Base-by-base conservation (phyloP, 1,140 invertebrate genomes). In the Drosophila sturtevanti region DNA sequence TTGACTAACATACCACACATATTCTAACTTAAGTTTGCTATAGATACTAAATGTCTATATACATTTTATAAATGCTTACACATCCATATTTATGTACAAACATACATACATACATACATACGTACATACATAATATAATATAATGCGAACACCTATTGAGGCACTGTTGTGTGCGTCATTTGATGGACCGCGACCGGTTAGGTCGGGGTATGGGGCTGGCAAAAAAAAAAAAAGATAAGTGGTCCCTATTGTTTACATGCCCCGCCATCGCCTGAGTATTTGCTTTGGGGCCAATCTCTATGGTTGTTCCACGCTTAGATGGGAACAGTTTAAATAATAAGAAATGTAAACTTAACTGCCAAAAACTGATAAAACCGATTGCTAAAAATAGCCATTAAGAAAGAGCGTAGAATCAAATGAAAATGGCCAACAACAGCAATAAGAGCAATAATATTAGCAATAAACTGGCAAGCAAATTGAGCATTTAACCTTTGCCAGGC, bases 401-500 rank as follows among this genome's bases (percentile, higher is more conserved):
- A 31, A 6, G 27, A 31, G 27, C 27, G 37, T 63, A 74, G 54
- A 72, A 77, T 86, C 72, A 77, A 74, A 66, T 70, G 55, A 71
- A 78, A 82, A 78, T 78, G 61, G 48, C 54, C 37, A 65, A 55
- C 52, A 24, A 64, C 37, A 63, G 37, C 34, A 69, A 61, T 52
- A 56, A 54, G 24, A 59, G 41, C 18, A 67, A 58, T n/a, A 56
- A 56, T 34, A 56, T 56, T 34, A 69, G 74, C 67, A 64, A 87
- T 87, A 82, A 68, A 79, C 56, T 65, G 73, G 22, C 79, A 77
- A 34, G 72, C 84, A 87, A 87, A 89, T 87, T 87, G 84, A 87
- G 72, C 65, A 87, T 89, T 87, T 87, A 87, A 87, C 84, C 84
- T 87, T 87, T 87, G 82, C 55, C 75, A 72, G 67, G 38, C 56